Conservation (phyloP, 2,113 vertebrate genomes). For the Campylomormyrus tamandua region DNA sequence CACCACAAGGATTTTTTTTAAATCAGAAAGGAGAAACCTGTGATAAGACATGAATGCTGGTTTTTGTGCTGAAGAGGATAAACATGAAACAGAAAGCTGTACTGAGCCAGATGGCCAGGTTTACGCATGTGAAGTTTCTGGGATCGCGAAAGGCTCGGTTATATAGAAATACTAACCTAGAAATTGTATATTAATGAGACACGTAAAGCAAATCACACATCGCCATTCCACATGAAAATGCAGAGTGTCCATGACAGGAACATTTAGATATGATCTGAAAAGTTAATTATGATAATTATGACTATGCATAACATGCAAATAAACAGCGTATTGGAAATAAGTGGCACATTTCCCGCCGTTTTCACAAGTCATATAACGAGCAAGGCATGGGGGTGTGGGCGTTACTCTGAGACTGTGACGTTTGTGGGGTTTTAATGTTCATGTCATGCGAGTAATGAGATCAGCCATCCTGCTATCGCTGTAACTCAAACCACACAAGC, state of each 20-base stretch:
- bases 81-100: background rate
- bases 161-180: background rate
- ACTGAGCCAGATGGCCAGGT: background rate
- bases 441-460: background rate
- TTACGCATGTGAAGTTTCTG: background rate
- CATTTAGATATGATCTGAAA: conserved; percentile 3
- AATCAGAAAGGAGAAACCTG: background rate
- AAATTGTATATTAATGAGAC: background rate
- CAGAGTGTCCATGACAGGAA: background rate
- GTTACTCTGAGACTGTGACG: background rate
- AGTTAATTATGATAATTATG: background rate
- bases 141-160: background rate
- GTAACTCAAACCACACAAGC: conserved; percentile 6
- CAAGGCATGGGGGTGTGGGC: background rate
- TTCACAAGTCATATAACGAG: background rate
- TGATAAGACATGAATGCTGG: background rate
- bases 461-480: background rate
- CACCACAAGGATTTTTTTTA: background rate
- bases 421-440: background rate
- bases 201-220: background rate
- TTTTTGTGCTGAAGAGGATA: background rate
- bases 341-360: background rate
- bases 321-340: background rate
- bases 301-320: background rate
- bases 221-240: background rate